phyloP scores from a whole-genome alignment of 1,140 invertebrate genomes.

The Frieseomelitta varia region DNA sequence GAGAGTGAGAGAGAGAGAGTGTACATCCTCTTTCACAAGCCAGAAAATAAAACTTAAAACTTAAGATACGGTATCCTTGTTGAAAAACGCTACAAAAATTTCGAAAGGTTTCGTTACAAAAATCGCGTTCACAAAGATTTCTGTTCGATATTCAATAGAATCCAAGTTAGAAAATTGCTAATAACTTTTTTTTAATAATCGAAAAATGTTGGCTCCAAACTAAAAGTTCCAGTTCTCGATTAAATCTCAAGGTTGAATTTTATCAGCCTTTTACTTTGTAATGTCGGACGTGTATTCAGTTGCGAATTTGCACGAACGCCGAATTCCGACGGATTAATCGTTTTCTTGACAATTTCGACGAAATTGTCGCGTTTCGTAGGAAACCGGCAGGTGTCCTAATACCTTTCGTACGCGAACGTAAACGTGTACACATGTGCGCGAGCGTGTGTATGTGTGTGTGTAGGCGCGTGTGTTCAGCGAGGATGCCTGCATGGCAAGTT shows the following conservation, averaged over 20 bases:
- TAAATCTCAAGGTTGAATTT: too few relatives aligned
- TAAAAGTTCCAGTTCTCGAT: too few relatives aligned
- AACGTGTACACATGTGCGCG: neutral
- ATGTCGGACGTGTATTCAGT: neutral
- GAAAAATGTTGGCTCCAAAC: too few relatives aligned
- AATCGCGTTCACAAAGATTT: too few relatives aligned
- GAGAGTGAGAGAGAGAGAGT: slow-evolving; percentile 5
- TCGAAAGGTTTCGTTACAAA: too few relatives aligned
- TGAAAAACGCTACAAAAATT: too few relatives aligned
- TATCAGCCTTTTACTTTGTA: too few relatives aligned
- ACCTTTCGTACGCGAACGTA: neutral
- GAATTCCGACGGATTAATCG: neutral
- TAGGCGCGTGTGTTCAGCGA: slow-evolving; percentile 54
- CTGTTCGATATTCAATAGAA: too few relatives aligned
- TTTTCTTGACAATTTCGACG: neutral
- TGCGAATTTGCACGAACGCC: neutral
- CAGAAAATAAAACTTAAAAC: too few relatives aligned
- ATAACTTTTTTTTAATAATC: too few relatives aligned
- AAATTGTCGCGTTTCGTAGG: neutral
- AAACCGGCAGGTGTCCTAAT: neutral
- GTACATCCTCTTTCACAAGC: neutral
- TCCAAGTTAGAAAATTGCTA: too few relatives aligned
- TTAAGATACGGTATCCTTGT: too few relatives aligned
- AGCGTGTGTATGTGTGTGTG: slow-evolving; percentile 26
- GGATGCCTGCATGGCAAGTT: slow-evolving; percentile 75